phyloP scores from a whole-genome alignment of 2,797 vertebrate species.

The Gallinago solitaria region DNA sequence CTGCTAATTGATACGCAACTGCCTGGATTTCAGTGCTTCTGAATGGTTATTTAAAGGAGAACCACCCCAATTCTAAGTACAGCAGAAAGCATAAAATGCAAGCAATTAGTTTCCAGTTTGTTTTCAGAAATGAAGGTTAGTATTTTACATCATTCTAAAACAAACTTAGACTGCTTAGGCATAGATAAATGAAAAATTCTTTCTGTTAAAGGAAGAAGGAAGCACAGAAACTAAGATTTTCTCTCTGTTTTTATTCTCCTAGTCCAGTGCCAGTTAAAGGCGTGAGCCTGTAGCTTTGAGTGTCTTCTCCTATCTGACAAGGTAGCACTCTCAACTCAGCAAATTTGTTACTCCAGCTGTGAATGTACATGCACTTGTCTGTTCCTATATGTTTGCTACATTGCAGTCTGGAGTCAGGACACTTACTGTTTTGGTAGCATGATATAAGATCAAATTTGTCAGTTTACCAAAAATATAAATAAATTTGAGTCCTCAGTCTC shows the following conservation, averaged over 20 bases:
- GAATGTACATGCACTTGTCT: not conserved
- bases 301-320: not conserved
- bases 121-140: not conserved
- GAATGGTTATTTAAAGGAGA: not conserved
- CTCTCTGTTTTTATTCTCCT: not conserved
- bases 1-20: conserved; percentile 35
- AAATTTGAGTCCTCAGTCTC: not conserved
- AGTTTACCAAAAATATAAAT: not conserved
- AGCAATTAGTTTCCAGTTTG: not conserved
- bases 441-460: not conserved
- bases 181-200: not conserved
- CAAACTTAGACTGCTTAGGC: not conserved
- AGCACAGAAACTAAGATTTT: not conserved
- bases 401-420: not conserved
- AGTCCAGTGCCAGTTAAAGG: not conserved
- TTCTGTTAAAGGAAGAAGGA: not conserved
- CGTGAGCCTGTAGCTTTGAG: not conserved
- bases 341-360: not conserved
- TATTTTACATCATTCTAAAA: not conserved
- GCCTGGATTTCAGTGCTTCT: not conserved
- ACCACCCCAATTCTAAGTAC: not conserved
- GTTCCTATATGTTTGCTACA: not conserved
- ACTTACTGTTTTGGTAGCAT: not conserved
- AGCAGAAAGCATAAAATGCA: not conserved
- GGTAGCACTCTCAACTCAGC: not conserved